Base-by-base conservation (phyloP, 1,140 invertebrate species). In the Drosophila tani region DNA sequence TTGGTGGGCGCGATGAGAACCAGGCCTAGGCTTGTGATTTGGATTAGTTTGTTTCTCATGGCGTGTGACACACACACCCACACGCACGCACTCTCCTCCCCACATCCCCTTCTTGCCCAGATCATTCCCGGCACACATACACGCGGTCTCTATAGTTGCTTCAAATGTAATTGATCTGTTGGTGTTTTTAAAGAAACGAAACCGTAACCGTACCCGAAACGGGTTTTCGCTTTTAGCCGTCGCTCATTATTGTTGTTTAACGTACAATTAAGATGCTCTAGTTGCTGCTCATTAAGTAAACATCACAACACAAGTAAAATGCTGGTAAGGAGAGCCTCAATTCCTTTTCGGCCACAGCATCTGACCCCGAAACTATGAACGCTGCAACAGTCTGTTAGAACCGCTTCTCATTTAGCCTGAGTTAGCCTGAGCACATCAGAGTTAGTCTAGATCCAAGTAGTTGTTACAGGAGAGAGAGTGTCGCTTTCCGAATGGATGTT, bases 11-110 rank as follows among this genome's bases (percentile, higher is more conserved):
- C 68, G 75, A 85, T 35, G 91, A 92, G 55, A 92, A 91, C 71
- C 91, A 91, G 66, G 91, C 91, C 69, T 92, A 92, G 90, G 79
- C 75, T 40, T 79, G 78, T 88, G 78, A 71, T 79, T 88, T 71
- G 32, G 56, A 65, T 75, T 51, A 59, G 59, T 56, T 78, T 84
- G 56, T 49, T 64, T 64, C 67, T 67, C 63, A 76, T 53, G 19
- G 64, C 79, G 68, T 79, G 75, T 86, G 66, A 60, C 56, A 35
- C 46, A 35, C 29, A 55, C n/a, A n/a, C n/a, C n/a, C 14, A 32
- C 51, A 38, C 32, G 8, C 6, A 32, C 27, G 15, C 15, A 19
- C 27, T 17, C 17, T 21, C 32, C 27, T 24, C 50, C 41, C 24
- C 56, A 56, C 46, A 27, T 56, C 47, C 58, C 24, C 19, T 21